These are phyloP conservation scores for Melanotaenia boesemani DNA, from an alignment of 2,797 vertebrate genomes.

Conservation along the genomic window DNA sequence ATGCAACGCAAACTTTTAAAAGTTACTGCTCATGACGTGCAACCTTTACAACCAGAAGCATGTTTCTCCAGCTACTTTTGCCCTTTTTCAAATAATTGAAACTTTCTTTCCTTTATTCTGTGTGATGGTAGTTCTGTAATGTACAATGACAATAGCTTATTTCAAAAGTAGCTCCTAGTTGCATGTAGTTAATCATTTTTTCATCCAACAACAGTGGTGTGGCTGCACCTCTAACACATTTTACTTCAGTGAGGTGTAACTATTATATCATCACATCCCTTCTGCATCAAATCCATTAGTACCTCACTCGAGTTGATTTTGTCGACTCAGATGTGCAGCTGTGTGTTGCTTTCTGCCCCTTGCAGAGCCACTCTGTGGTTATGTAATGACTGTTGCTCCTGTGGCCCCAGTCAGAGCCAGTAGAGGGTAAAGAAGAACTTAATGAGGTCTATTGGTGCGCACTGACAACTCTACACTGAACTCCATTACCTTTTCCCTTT, in stretches of 20 bases:
- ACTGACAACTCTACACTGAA: constrained; percentile 41
- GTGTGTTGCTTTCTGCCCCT: constrained; percentile 40
- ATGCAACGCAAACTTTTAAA: background rate
- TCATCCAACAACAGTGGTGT: background rate
- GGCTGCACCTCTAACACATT: background rate
- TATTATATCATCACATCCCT: background rate
- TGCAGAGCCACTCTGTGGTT: constrained; percentile 45
- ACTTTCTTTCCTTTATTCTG: no score
- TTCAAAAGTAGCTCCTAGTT: background rate
- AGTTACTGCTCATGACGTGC: background rate
- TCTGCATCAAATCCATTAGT: constrained; percentile 18
- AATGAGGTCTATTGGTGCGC: constrained; percentile 65
- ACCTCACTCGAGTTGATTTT: constrained; percentile 40
- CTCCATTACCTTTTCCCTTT: constrained; percentile 15
- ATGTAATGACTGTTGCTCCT: constrained; percentile 58
- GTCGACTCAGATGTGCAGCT: constrained; percentile 33
- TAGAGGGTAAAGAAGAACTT: constrained; percentile 66
- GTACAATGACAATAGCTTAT: background rate
- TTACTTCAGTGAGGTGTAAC: constrained; percentile 2
- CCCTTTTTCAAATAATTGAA: no score
- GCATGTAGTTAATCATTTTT: background rate
- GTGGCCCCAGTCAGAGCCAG: constrained; percentile 48
- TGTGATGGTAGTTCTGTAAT: no score
- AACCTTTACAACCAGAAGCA: background rate
- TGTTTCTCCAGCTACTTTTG: no score